Evolutionary conservation across 2,888 invertebrate species (phyloP).

Genomic region (Coremacera marginata): DNA sequence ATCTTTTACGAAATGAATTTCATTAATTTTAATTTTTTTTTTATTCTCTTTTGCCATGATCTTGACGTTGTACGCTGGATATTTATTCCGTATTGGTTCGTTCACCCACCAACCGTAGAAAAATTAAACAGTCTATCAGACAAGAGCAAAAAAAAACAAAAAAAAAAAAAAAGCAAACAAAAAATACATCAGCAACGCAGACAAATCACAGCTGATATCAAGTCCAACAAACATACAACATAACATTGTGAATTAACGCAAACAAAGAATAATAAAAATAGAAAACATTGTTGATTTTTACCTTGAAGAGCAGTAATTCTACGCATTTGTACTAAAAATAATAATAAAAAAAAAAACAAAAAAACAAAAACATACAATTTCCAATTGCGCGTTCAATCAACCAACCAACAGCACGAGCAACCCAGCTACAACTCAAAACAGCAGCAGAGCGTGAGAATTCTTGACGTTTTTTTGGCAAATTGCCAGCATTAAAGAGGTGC

Average conservation of each 20-base stretch:
- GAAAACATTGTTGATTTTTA: slow-evolving; percentile 1
- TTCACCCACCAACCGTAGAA: slow-evolving; percentile 40
- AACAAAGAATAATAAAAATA: slow-evolving; percentile 7
- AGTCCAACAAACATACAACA: neutral
- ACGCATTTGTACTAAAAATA: slow-evolving; percentile 31
- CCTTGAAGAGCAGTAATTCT: slow-evolving; percentile 24
- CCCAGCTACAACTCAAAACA: neutral
- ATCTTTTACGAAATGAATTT: neutral
- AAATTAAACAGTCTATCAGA: slow-evolving; percentile 29
- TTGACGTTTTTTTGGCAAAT: slow-evolving; percentile 1
- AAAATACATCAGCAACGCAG: neutral
- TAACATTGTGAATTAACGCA: neutral
- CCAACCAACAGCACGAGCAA: neutral
- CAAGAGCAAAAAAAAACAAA: slow-evolving; percentile 24
- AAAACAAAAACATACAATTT: neutral
- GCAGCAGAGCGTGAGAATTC: neutral
- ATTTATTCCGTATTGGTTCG: slow-evolving; percentile 45
- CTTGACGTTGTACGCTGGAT: slow-evolving; percentile 62
- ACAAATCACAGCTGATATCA: slow-evolving; percentile 1
- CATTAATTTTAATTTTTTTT: neutral
- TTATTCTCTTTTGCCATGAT: slow-evolving; percentile 48
- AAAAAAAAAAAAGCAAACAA: slow-evolving; percentile 10
- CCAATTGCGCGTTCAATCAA: slow-evolving; percentile 21
- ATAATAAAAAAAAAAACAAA: slow-evolving; percentile 6
- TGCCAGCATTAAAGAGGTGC: slow-evolving; percentile 31